phyloP scores from a whole-genome alignment of 1,140 invertebrate species.

The Calycopis cecrops region DNA sequence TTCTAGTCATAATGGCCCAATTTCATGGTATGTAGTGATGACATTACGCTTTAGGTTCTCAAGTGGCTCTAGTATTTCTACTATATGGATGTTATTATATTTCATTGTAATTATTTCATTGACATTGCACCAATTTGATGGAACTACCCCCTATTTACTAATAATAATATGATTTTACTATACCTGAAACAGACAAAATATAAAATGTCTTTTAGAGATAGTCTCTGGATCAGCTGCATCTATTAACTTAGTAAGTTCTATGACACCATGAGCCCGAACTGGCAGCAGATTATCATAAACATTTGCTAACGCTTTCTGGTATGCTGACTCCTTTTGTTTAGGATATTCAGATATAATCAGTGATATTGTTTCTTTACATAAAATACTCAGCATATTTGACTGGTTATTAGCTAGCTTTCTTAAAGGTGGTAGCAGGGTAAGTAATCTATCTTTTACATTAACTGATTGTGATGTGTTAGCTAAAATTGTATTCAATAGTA shows the following conservation, averaged over 20 bases:
- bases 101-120: too few species aligned
- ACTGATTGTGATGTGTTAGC: conserved; percentile 38
- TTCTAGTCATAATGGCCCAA: too few species aligned
- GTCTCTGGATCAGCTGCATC: conserved; percentile 79
- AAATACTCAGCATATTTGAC: conserved; percentile 36
- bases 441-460: conserved; percentile 37
- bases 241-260: conserved; percentile 83
- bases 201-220: conserved; percentile 78
- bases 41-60: too few species aligned
- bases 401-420: conserved; percentile 38
- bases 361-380: conserved; percentile 53
- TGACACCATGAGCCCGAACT: conserved; percentile 86
- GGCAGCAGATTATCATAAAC: conserved; percentile 85
- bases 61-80: too few species aligned
- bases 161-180: conserved; percentile 18
- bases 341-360: conserved; percentile 37
- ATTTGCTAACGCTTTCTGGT: conserved; percentile 80
- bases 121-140: too few species aligned
- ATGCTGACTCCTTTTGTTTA: conserved; percentile 59
- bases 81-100: too few species aligned
- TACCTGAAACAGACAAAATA: conserved; percentile 84
- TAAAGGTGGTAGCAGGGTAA: conserved; percentile 40
- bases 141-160: neutral
- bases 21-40: too few species aligned
- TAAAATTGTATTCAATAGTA: conserved; percentile 66